Evolutionary conservation across 2,113 vertebrate species (phyloP).

Genomic region (Pangasianodon hypophthalmus): DNA sequence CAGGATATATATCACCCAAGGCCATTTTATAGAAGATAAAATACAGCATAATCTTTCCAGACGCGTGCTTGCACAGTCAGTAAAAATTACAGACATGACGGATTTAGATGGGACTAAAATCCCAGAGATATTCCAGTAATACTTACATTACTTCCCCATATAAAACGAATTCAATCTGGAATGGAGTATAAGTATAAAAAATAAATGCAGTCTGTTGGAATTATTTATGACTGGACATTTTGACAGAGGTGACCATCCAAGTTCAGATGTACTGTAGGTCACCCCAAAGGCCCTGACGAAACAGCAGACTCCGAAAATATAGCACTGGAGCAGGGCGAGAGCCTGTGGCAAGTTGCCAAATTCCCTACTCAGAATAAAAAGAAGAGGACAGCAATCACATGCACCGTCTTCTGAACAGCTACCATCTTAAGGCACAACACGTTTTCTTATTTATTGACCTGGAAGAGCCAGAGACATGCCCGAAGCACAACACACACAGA

Average conservation of each 20-base stretch:
- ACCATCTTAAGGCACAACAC: constrained; percentile 21
- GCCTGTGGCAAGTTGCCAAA: constrained; percentile 31
- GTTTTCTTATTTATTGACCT: constrained; percentile 45
- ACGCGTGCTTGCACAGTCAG: background rate
- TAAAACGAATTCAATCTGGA: background rate
- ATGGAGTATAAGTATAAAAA: constrained; percentile 2
- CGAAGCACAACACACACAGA: constrained; percentile 2
- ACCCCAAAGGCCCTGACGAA: background rate
- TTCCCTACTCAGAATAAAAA: background rate
- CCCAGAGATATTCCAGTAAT: background rate
- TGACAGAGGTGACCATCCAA: background rate
- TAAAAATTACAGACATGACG: constrained; percentile 13
- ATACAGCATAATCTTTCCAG: constrained; percentile 20
- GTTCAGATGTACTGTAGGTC: constrained; percentile 7
- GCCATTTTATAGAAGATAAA: constrained; percentile 10
- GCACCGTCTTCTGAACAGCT: constrained; percentile 14
- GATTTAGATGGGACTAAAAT: constrained; percentile 17
- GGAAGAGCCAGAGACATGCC: constrained; percentile 27
- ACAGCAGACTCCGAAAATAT: background rate
- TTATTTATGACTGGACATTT: constrained; percentile 20
- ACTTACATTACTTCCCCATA: background rate
- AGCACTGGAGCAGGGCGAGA: background rate
- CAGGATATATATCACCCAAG: constrained; percentile 2
- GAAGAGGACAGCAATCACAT: constrained; percentile 9
- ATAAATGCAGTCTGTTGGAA: constrained; percentile 1